Percentiles rank a stretch among this genome's conserved stretches.
Conservation (phyloP, 2,888 invertebrate genomes). For the Eilema sororculum region DNA sequence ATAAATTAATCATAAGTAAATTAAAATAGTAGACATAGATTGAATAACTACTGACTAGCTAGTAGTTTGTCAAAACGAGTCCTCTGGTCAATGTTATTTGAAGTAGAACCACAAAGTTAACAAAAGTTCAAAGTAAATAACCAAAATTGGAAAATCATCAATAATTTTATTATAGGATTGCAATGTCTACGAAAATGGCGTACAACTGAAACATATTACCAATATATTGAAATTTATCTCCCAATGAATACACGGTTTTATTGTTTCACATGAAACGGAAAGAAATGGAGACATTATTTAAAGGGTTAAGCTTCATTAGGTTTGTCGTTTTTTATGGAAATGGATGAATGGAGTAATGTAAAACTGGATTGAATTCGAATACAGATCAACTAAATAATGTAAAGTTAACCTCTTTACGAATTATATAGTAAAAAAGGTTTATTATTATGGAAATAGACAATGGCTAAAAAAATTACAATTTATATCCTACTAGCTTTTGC, state of each 20-base stretch:
- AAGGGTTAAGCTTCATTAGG: conserved; percentile 24
- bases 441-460: too few species aligned
- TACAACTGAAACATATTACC: conserved; percentile 26
- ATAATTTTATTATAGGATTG: conserved; percentile 25
- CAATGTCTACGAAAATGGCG: conserved; percentile 17
- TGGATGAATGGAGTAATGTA: neutral
- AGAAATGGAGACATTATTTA: conserved; percentile 33
- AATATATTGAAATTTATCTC: conserved; percentile 39
- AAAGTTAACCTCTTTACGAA: neutral
- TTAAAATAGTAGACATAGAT: too few species aligned
- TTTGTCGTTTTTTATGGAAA: conserved; percentile 17
- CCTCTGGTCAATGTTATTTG: too few species aligned
- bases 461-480: too few species aligned
- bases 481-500: too few species aligned
- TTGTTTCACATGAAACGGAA: conserved; percentile 33
- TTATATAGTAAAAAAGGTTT: neutral
- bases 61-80: too few species aligned
- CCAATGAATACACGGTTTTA: conserved; percentile 32
- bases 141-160: neutral
- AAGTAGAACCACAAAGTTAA: neutral
- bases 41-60: too few species aligned
- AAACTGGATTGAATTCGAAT: neutral
- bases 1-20: too few species aligned
- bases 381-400: neutral
- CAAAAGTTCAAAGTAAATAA: neutral